Conservation (phyloP, 2,888 invertebrate genomes). For the Himalopsyche kuldschensis region DNA sequence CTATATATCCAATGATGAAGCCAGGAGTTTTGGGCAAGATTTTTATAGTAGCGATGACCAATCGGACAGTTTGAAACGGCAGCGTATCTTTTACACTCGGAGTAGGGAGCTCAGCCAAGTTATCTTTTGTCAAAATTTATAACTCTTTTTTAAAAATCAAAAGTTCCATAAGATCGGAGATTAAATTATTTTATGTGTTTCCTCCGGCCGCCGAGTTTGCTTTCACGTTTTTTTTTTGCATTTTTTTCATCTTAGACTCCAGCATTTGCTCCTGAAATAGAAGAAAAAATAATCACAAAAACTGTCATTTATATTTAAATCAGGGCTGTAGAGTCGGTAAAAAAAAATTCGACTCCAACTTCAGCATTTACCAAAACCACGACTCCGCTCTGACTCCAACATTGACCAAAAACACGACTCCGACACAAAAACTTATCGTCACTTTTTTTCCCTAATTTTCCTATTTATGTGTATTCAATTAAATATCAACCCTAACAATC, state of each 20-base stretch:
- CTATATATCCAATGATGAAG: conserved; percentile 47
- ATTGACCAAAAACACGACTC: too few species aligned
- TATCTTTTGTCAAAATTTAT: too few species aligned
- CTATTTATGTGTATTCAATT: too few species aligned
- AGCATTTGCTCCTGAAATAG: conserved; percentile 69
- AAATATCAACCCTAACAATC: too few species aligned
- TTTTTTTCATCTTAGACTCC: conserved; percentile 67
- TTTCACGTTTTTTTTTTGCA: conserved; percentile 63
- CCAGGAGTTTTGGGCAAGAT: conserved; percentile 60
- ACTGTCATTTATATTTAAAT: not conserved
- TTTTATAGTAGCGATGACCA: conserved; percentile 64
- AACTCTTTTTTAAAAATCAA: too few species aligned
- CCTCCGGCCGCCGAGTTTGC: conserved; percentile 52
- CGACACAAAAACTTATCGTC: too few species aligned
- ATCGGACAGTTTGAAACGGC: conserved; percentile 79
- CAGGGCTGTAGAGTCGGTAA: too few species aligned
- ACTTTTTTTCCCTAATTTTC: too few species aligned
- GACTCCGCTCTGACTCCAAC: too few species aligned
- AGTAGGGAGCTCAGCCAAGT: conserved; percentile 68
- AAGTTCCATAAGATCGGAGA: conserved; percentile 62
- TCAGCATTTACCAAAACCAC: too few species aligned
- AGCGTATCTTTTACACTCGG: conserved; percentile 76
- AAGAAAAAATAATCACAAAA: not conserved
- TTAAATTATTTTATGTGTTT: too few species aligned
- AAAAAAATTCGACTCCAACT: too few species aligned